phyloP scores from a whole-genome alignment of 2,113 vertebrate species.

The Lamprologus speciosus region DNA sequence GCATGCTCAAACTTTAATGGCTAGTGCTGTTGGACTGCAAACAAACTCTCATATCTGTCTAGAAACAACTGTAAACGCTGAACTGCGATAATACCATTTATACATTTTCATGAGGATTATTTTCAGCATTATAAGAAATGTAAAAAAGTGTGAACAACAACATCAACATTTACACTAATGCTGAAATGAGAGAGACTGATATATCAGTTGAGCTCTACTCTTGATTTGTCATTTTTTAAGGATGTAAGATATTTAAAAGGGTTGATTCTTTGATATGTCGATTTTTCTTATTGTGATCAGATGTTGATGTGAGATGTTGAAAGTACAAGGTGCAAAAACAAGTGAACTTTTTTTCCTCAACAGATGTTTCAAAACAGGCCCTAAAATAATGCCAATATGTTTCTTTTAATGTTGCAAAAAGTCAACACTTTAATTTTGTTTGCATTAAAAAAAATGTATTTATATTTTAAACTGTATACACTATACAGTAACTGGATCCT shows the following conservation, averaged over 20 bases:
- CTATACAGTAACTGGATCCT: neutral
- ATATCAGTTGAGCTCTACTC: neutral
- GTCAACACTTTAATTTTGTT: neutral
- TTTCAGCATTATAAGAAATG: neutral
- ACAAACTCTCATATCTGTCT: neutral
- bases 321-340: neutral
- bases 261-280: neutral
- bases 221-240: neutral
- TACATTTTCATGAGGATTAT: neutral
- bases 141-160: neutral
- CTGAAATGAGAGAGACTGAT: neutral
- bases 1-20: rapidly evolving
- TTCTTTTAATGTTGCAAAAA: rapidly evolving
- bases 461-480: neutral
- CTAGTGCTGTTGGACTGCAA: neutral
- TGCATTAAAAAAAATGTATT: neutral
- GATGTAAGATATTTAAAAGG: neutral
- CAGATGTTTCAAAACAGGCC: neutral
- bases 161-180: neutral
- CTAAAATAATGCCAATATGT: neutral
- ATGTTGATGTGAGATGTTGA: neutral
- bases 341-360: neutral
- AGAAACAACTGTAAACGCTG: neutral
- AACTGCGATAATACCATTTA: neutral
- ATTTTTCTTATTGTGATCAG: neutral